phyloP scores from a whole-genome alignment of 2,888 invertebrate species.

The Sarcophaga subvicina region DNA sequence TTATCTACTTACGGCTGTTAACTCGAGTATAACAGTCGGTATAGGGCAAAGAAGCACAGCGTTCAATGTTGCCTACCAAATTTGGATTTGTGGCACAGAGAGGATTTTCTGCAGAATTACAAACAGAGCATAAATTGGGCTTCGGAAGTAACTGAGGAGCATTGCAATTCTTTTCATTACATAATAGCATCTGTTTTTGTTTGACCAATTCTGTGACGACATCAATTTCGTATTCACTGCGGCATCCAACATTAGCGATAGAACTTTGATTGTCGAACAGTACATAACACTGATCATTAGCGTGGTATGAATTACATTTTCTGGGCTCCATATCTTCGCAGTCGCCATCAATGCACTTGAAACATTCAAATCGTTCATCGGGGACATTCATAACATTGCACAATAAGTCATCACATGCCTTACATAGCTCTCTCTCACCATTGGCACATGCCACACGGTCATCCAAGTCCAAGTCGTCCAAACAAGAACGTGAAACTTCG shows the following conservation, averaged over 20 bases:
- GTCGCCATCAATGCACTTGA: constrained; percentile 69
- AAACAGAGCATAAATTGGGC: constrained; percentile 73
- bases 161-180: constrained; percentile 76
- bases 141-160: constrained; percentile 61
- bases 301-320: constrained; percentile 73
- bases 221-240: constrained; percentile 75
- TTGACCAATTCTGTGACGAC: constrained; percentile 72
- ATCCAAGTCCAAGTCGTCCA: constrained; percentile 76
- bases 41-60: constrained; percentile 75
- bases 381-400: constrained; percentile 75
- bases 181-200: constrained; percentile 74
- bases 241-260: constrained; percentile 76
- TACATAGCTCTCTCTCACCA: constrained; percentile 71
- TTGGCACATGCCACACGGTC: constrained; percentile 73
- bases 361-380: constrained; percentile 74
- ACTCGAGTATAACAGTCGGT: constrained; percentile 76
- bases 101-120: constrained; percentile 74
- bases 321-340: constrained; percentile 69
- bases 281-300: constrained; percentile 76
- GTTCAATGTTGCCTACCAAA: constrained; percentile 67
- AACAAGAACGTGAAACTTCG: constrained; percentile 76
- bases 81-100: constrained; percentile 79
- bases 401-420: constrained; percentile 71
- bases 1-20: constrained; percentile 70
- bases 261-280: constrained; percentile 71